Evolutionary conservation across 2,113 vertebrate genomes (phyloP), one percentile per base, ranked within the genome.

Genomic region (Otis tarda): DNA sequence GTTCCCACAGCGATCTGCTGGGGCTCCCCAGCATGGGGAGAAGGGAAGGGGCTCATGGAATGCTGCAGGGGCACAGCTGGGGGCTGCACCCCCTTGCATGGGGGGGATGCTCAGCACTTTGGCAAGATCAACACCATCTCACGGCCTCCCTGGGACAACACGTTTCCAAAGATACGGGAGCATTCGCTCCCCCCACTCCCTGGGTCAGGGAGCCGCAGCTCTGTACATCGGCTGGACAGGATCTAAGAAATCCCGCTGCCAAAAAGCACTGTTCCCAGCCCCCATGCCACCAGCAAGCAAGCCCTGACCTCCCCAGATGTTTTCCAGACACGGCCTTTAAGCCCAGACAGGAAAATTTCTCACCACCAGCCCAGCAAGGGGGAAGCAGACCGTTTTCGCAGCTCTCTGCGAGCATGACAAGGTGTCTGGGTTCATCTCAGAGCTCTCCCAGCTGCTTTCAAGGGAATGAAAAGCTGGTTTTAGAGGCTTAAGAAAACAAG

Each of bases 61-160:
- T 16, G 39, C 47, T 43, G 12, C 30, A 30, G 37, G n/a, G 12
- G 9, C n/a, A 43, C 0, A 0, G 59, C 7, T 0, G 1, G 21
- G 1, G 0, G 13, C 52, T 67, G 33, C 45, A 35, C 14, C 4
- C 11, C 41, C 9, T 68, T 30, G 10, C 56, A 57, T 4, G 0
- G 27, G 22, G 7, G 28, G 33, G 25, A 24, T 8, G 15, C 21
- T 47, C 4, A 1, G 8, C 33, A 28, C 37, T 59, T 53, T 24
- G 59, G 14, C 22, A 65, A 64, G 50, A 28, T 35, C 33, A 74
- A 3, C 7, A 21, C 12, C 4, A 10, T 4, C 4, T 33, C 2
- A 0, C 53, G 22, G 3, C 10, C 9, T 18, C 2, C 55, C 59
- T 67, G 20, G 88, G 41, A 31, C 14, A 30, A 24, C 41, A 61